Base-by-base conservation (phyloP, 2,797 vertebrate species). In the Sitta carolinensis region DNA sequence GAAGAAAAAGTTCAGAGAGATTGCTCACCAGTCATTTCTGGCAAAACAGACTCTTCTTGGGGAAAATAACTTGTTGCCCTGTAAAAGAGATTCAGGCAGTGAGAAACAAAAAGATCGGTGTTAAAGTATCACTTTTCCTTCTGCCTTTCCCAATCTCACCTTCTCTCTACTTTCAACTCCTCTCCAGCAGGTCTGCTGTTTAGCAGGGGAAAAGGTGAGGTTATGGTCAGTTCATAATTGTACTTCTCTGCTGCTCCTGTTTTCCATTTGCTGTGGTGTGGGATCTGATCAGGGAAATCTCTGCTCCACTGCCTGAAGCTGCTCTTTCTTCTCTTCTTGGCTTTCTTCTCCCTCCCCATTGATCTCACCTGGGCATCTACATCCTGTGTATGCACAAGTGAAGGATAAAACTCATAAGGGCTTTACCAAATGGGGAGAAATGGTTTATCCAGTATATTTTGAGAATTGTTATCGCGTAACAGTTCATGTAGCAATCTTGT, bases 351-450 rank as follows among this genome's bases (percentile, higher is more conserved):
- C 10, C 9, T 45, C 22, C 18, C 3, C 4, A 0, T 18, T 42
- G 11, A 10, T 7, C 27, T 43, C 5, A 27, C 8, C 16, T 1
- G 0, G 11, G 13, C 12, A 27, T 27, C 29, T 22, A 52, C 14
- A 72, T 52, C 13, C 18, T 2, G 0, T 16, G 43, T 7, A 29
- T 23, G 32, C 18, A 70, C 14, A 61, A 66, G 51, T 52, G 23
- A 6, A 6, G 4, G 16, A 27, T 14, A 57, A 76, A 72, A 34
- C 10, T 8, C 19, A 1, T 22, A 59, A 58, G 2, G 2, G 2
- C 45, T 83, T 83, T 16, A 47, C n/a, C 30, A 88, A 89, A 61
- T 22, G 9, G 13, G 29, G 15, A 69, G 9, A 73, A 87, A 69
- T 22, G 1, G 1, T 75, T 64, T 64, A 13, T 21, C 34, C 16